Evolutionary conservation across 2,797 vertebrate species (phyloP), one percentile per base, ranked within the genome.

Genomic region (Bryconaethiops microstoma): DNA sequence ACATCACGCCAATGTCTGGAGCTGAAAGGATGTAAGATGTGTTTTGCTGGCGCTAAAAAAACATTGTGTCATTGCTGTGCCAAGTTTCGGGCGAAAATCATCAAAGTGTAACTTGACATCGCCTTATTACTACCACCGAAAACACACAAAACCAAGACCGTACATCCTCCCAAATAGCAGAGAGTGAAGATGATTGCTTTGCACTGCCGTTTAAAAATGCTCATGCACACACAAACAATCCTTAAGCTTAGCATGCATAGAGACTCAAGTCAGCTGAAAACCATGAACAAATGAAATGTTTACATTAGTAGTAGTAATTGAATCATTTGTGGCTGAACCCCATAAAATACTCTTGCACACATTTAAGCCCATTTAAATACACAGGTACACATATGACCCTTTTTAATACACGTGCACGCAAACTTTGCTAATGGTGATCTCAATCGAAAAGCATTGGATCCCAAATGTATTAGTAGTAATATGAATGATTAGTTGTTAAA

Each of bases 1-100:
- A 54, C 48, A 80, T 80, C 78, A 80, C 17, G 5, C 12, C 17
- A 57, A 64, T 29, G 54, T 82, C 64, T 71, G 48, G 48, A 69
- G 42, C 57, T 70, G 42, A n/a, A 77, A 42, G 55, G 60, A 64
- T 35, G 35, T 35, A 35, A 1, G 29, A 3, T 77, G 5, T 81
- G 1, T 64, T 80, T 55, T 74, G 60, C 64, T 52, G 39, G 62
- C 64, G 48, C 25, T 13, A 68, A 40, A 52, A 45, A 42, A 78
- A 76, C 63, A 65, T 3, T 57, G 16, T 55, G 48, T 73, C n/a
- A 54, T 63, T n/a, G 42, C 29, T 63, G 4, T 54, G 40, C 50
- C 48, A 50, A 75, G 59, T 68, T 68, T 64, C 65, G 62, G 62
- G 29, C 13, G 16, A 52, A 76, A n/a, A 55, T 40, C 17, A 39